Conservation (phyloP, 2,797 vertebrate genomes). For the Mormyrops attenuatus region DNA sequence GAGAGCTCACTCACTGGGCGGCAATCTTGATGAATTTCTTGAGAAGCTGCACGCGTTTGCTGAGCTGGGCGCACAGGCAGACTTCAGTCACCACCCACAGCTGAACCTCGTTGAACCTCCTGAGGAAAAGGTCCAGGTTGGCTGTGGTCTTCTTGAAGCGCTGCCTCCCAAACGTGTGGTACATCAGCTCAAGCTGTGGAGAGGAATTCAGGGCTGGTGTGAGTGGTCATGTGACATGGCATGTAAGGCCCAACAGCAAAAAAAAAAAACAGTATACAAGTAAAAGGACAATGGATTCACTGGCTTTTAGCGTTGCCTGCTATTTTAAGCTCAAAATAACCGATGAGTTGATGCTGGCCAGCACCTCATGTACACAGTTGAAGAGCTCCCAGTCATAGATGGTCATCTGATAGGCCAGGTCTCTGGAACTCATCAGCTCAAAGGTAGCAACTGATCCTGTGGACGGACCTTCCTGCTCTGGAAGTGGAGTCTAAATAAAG, state of each 20-base stretch:
- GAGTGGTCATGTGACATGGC: not conserved
- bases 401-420: constrained; percentile 95
- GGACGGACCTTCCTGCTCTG: constrained; percentile 92
- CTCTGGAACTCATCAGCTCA: constrained; percentile 97
- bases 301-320: not conserved
- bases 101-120: constrained; percentile 96
- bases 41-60: constrained; percentile 92
- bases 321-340: not conserved
- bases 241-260: not conserved
- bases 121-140: constrained; percentile 91
- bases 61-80: constrained; percentile 89
- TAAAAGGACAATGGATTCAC: not conserved
- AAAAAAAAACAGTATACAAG: not conserved
- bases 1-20: constrained; percentile 80
- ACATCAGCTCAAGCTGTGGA: constrained; percentile 84
- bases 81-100: constrained; percentile 97
- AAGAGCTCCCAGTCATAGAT: constrained; percentile 96
- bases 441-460: constrained; percentile 87
- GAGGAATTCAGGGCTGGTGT: not conserved
- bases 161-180: constrained; percentile 91
- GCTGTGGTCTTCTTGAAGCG: constrained; percentile 89
- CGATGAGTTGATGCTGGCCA: not conserved
- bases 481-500: constrained; percentile 74
- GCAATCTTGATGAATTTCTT: constrained; percentile 99
- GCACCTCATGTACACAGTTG: constrained; percentile 95